Conservation (phyloP, 2,113 vertebrate genomes). For the Elephantulus edwardii region DNA sequence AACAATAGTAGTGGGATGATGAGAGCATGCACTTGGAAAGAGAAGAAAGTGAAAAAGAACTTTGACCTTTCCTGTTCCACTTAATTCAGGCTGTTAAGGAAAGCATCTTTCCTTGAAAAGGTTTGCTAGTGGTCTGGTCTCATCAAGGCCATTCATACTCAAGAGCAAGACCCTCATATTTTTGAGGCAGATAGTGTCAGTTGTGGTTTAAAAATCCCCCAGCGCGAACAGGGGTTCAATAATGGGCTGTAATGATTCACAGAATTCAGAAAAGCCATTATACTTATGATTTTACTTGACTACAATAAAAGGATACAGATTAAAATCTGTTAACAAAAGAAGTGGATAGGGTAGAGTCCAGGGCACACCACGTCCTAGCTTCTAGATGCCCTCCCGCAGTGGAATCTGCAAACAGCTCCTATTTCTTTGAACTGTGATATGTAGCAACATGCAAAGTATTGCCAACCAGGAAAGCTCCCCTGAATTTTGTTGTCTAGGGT, state of each 20-base stretch:
- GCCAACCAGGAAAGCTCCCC: background rate
- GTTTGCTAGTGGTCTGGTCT: background rate
- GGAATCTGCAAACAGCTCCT: accelerated
- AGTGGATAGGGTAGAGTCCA: accelerated
- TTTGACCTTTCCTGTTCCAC: background rate
- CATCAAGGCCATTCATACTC: background rate
- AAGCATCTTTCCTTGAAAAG: too few species aligned
- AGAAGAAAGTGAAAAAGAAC: background rate
- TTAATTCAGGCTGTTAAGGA: background rate
- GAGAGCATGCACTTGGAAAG: background rate
- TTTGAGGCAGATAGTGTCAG: too few species aligned
- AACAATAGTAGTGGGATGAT: background rate
- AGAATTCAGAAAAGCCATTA: too few species aligned
- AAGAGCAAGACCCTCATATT: accelerated
- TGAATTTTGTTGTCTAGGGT: background rate
- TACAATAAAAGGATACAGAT: too few species aligned
- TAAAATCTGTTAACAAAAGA: background rate
- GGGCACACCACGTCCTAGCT: too few species aligned
- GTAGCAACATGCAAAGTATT: accelerated
- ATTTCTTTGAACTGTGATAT: background rate
- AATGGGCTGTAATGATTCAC: too few species aligned
- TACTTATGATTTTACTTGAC: too few species aligned
- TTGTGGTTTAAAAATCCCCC: background rate
- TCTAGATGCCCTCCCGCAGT: background rate
- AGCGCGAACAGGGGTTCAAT: background rate